A percentile compares a stretch with the other conserved stretches of the same genome.
Evolutionary conservation across 2,888 invertebrate genomes (phyloP).

Genomic region (Patella depressa): DNA sequence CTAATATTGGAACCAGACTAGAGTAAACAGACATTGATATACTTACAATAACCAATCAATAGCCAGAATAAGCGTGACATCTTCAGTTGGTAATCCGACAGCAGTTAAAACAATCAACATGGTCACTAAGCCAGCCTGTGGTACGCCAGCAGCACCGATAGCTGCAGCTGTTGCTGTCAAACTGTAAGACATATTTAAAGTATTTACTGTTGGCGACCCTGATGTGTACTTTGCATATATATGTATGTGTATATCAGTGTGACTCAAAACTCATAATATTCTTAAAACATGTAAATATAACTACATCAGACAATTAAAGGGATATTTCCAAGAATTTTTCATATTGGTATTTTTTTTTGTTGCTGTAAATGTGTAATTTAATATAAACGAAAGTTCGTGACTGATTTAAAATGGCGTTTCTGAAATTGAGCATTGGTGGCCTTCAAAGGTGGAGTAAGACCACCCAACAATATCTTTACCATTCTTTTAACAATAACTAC

Average conservation of each 20-base stretch:
- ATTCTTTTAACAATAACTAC: no score
- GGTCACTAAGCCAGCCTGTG: slow-evolving; percentile 94
- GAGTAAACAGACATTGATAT: neutral
- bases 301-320: neutral
- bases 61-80: slow-evolving; percentile 72
- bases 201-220: no score
- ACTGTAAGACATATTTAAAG: slow-evolving; percentile 73
- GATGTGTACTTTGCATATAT: neutral
- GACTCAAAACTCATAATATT: neutral
- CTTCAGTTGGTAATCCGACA: slow-evolving; percentile 72
- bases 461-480: no score
- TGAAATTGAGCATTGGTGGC: no score
- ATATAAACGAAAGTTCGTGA: no score
- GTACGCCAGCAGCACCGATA: slow-evolving; percentile 97
- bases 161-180: slow-evolving; percentile 96
- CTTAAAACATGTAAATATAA: neutral
- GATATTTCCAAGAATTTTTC: no score
- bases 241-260: neutral
- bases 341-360: no score
- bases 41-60: slow-evolving; percentile 74
- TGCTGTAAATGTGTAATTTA: no score
- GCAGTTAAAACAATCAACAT: slow-evolving; percentile 77
- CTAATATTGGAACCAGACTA: no score
- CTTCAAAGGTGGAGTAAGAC: no score
- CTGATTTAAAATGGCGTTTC: no score